These are phyloP conservation scores for Helogale parvula DNA, from an alignment of 2,113 vertebrate genomes.

Conservation along the genomic window DNA sequence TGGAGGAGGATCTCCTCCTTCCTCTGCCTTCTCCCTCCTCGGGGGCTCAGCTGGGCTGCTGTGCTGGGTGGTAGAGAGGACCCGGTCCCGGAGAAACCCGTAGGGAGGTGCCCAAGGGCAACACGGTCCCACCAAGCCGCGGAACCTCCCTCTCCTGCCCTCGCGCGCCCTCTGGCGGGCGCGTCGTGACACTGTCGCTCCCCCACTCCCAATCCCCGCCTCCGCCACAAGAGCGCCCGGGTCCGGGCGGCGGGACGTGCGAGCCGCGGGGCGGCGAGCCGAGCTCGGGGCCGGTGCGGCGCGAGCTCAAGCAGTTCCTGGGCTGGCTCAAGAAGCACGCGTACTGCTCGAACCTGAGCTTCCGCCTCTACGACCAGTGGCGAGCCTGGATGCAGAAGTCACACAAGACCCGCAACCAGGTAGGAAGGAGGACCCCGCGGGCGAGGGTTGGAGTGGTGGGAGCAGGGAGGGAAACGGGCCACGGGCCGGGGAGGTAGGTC, in stretches of 20 bases:
- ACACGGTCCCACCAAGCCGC: not conserved
- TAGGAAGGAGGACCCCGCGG: constrained; percentile 79
- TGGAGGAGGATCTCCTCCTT: not conserved
- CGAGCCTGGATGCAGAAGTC: constrained; percentile 98
- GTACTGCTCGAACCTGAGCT: constrained; percentile 97
- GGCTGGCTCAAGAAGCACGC: constrained; percentile 98
- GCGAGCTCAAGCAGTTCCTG: constrained; percentile 98
- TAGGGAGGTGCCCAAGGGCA: not conserved
- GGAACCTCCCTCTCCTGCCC: constrained; percentile 4
- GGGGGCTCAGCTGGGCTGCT: constrained; percentile 10
- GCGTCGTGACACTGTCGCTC: not conserved
- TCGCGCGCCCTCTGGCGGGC: constrained; percentile 52
- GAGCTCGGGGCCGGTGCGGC: constrained; percentile 93
- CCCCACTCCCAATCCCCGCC: not conserved
- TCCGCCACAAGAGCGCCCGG: constrained; percentile 68
- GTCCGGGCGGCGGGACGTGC: constrained; percentile 89
- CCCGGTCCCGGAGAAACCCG: not conserved
- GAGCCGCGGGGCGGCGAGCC: constrained; percentile 95
- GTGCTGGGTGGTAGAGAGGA: not conserved
- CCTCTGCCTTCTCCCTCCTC: not conserved
- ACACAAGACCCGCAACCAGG: constrained; percentile 99
- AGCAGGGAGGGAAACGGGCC: not conserved
- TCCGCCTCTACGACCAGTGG: constrained; percentile 99
- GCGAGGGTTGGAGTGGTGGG: not conserved
- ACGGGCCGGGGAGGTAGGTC: not conserved